Conservation (phyloP, 2,888 invertebrate genomes). For the Calameuta idolon region DNA sequence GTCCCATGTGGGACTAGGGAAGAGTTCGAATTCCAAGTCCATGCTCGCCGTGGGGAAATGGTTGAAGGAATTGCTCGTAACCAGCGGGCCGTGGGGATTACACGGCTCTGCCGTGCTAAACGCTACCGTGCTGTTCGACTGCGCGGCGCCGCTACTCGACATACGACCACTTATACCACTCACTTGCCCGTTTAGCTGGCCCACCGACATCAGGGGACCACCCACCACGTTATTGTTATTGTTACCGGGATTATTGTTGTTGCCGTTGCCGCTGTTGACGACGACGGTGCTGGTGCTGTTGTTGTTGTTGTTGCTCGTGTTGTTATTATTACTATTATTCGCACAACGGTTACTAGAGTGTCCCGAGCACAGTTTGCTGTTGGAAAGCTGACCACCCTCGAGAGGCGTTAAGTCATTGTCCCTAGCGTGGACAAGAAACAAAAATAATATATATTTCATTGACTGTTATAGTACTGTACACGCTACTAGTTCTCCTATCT, state of each 20-base stretch:
- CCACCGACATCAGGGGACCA: conserved; percentile 80
- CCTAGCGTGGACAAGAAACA: conserved; percentile 58
- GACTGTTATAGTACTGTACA: conserved; percentile 1
- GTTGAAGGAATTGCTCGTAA: conserved; percentile 51
- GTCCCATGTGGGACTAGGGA: conserved; percentile 75
- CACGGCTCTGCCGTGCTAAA: conserved; percentile 55
- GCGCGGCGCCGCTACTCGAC: conserved; percentile 50
- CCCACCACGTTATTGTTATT: conserved; percentile 73
- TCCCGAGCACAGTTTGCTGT: conserved; percentile 64
- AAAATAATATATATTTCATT: conserved; percentile 39
- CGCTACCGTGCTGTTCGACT: conserved; percentile 54
- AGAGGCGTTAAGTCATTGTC: conserved; percentile 64
- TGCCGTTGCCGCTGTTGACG: conserved; percentile 39
- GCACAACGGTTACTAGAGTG: conserved; percentile 62
- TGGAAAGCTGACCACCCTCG: conserved; percentile 67
- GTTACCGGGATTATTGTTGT: conserved; percentile 64
- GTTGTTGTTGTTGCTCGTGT: conserved; percentile 27
- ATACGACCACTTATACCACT: conserved; percentile 55
- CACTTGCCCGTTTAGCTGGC: conserved; percentile 76
- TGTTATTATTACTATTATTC: conserved; percentile 59
- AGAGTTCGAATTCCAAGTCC: conserved; percentile 79
- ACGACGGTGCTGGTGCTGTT: conserved; percentile 45
- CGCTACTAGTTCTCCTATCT: background rate
- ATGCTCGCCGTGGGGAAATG: conserved; percentile 54
- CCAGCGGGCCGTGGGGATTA: conserved; percentile 56